Evolutionary conservation across 2,113 vertebrate species (phyloP).

Genomic region (Indicator indicator): DNA sequence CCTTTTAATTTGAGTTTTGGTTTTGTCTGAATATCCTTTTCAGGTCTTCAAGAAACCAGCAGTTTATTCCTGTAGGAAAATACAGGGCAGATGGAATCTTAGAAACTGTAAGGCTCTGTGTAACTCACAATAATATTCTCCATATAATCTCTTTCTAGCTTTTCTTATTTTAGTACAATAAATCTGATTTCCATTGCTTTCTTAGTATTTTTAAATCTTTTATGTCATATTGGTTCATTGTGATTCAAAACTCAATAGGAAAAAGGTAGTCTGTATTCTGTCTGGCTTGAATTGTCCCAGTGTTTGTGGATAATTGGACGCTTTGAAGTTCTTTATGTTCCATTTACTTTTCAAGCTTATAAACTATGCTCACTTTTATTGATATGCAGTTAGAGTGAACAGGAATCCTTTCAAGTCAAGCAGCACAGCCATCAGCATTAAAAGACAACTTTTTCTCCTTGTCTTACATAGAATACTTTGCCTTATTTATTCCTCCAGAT

Average conservation of each 20-base stretch:
- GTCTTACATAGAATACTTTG: neutral
- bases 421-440: neutral
- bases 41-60: constrained; percentile 86
- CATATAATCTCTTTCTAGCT: neutral
- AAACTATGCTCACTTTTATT: neutral
- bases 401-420: neutral
- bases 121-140: constrained; percentile 17
- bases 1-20: neutral
- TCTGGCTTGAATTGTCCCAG: neutral
- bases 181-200: neutral
- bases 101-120: constrained; percentile 85
- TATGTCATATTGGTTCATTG: neutral
- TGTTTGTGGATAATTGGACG: neutral
- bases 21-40: constrained; percentile 57
- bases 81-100: constrained; percentile 91
- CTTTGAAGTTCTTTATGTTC: neutral
- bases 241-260: neutral
- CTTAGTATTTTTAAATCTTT: neutral
- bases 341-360: neutral
- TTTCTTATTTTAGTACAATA: neutral
- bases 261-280: neutral
- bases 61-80: constrained; percentile 85
- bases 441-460: neutral
- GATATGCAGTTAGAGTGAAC: neutral
- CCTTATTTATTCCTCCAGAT: neutral